These are phyloP conservation scores for Agapornis canus DNA, from an alignment of 2,797 vertebrate species.

Conservation along the genomic window DNA sequence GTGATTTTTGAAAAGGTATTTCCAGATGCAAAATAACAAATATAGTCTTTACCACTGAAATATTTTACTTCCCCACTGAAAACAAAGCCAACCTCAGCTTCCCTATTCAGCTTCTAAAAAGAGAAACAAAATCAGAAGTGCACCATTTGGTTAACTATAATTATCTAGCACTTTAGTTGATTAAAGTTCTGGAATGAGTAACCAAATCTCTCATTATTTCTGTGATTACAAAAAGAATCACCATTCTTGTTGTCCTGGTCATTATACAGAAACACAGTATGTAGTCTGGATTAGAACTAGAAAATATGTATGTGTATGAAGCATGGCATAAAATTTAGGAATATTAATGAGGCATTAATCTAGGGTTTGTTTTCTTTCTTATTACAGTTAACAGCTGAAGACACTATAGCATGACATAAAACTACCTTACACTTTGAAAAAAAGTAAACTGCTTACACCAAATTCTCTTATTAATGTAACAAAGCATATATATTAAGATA, in stretches of 20 bases:
- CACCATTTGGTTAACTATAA: constrained; percentile 9
- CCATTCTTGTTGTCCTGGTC: neutral
- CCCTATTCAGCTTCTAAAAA: neutral
- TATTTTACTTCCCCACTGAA: neutral
- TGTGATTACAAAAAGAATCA: neutral
- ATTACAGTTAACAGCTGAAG: neutral
- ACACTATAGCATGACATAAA: neutral
- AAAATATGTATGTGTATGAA: neutral
- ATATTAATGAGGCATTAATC: neutral
- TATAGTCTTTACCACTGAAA: neutral
- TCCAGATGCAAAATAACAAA: neutral
- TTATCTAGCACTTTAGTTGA: constrained; percentile 45
- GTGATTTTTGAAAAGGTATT: neutral
- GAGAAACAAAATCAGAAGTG: constrained; percentile 6
- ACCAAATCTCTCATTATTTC: constrained; percentile 26
- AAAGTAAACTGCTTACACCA: neutral
- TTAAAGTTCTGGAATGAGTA: constrained; percentile 34
- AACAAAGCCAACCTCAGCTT: neutral
- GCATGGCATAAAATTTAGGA: neutral
- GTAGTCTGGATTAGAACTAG: neutral
- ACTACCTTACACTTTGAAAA: neutral
- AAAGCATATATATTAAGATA: neutral
- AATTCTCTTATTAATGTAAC: neutral
- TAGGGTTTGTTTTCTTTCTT: neutral
- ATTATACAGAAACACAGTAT: neutral